Conservation (phyloP, 2,113 vertebrate genomes). For the Trematocara unimaculatum region DNA sequence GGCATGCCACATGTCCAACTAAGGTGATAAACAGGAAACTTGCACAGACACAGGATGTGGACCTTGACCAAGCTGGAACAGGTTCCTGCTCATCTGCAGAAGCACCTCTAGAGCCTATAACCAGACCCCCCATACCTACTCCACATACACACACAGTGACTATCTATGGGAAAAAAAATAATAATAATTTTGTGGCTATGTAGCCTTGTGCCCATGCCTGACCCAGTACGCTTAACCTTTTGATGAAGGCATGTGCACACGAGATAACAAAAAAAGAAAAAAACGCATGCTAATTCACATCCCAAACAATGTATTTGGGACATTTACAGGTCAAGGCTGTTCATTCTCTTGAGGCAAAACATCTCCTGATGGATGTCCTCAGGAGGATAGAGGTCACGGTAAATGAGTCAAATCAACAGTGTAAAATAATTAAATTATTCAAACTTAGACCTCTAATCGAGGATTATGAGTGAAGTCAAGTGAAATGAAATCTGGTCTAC, state of each 20-base stretch:
- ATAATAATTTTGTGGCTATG: neutral
- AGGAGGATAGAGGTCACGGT: neutral
- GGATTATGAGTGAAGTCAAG: neutral
- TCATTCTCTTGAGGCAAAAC: neutral
- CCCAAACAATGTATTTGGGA: neutral
- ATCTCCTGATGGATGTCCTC: neutral
- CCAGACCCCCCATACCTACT: neutral
- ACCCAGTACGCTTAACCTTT: neutral
- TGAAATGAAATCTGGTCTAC: neutral
- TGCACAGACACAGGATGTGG: conserved; percentile 33
- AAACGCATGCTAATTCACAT: neutral
- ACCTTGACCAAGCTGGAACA: conserved; percentile 8
- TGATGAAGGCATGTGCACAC: neutral
- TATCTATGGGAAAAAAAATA: neutral
- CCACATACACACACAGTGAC: neutral
- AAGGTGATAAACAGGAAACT: conserved; percentile 65
- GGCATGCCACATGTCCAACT: conserved; percentile 13
- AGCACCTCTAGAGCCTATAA: neutral
- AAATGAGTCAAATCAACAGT: neutral
- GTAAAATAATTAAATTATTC: neutral
- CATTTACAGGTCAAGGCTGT: neutral
- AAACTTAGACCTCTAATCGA: neutral
- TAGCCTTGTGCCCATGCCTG: neutral
- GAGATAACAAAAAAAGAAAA: neutral
- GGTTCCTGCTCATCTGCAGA: conserved; percentile 21